Evolutionary conservation across 2,113 vertebrate genomes (phyloP).

Genomic region (Hiodon tergisus): DNA sequence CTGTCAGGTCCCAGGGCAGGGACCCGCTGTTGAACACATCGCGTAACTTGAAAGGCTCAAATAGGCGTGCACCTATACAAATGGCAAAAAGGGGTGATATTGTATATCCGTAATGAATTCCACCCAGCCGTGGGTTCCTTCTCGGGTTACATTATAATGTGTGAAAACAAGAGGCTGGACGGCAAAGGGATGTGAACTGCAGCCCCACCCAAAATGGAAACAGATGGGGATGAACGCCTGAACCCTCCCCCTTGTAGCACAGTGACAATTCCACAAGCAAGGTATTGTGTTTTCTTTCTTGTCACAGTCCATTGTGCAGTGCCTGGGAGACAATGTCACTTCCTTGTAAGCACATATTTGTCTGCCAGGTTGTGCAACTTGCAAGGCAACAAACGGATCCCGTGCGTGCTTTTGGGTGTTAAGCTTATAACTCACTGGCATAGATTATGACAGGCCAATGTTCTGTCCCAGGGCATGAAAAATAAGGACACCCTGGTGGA

Average conservation of each 20-base stretch:
- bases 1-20: no score
- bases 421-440: slow-evolving; percentile 27
- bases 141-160: no score
- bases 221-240: not conserved
- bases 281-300: slow-evolving; percentile 22
- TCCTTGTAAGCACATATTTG: slow-evolving; percentile 22
- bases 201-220: not conserved
- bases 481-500: slow-evolving; percentile 18
- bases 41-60: no score
- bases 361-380: slow-evolving; percentile 14
- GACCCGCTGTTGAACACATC: no score
- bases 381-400: not conserved
- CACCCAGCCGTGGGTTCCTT: no score
- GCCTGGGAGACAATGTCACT: slow-evolving; percentile 24
- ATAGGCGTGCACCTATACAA: no score
- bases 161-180: no score
- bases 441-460: slow-evolving; percentile 33
- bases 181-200: not conserved
- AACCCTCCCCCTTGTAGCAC: not conserved
- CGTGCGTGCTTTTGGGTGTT: not conserved
- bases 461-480: slow-evolving; percentile 10
- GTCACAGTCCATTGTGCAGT: slow-evolving; percentile 12
- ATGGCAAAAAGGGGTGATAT: no score
- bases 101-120: no score
- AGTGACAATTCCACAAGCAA: slow-evolving; percentile 1